A percentile compares a stretch with the other conserved stretches of the same genome.
phyloP scores from a whole-genome alignment of 2,888 invertebrate species.

The Hemaris fuciformis region DNA sequence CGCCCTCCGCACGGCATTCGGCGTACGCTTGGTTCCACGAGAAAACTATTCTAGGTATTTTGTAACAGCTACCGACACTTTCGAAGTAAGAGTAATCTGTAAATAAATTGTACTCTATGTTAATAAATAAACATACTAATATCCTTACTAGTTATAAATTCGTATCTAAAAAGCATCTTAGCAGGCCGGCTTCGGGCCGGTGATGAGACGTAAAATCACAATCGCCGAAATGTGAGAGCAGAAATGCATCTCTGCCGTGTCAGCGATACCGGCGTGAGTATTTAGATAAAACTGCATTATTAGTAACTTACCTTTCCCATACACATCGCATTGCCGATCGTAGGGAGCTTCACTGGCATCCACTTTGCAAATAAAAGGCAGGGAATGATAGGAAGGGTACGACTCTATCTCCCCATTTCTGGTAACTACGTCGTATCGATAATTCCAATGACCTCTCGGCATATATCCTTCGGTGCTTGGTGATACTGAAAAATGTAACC shows the following conservation, averaged over 20 bases:
- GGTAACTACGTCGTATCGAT: slow-evolving; percentile 39
- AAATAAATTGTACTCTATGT: slow-evolving; percentile 10
- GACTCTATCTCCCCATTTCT: slow-evolving; percentile 40
- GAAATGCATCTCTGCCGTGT: no score
- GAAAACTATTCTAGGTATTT: slow-evolving; percentile 34
- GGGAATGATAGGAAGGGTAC: slow-evolving; percentile 24
- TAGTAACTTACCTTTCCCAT: slow-evolving; percentile 38
- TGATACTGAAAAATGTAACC: neutral
- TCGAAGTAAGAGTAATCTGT: slow-evolving; percentile 44
- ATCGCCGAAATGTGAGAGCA: no score
- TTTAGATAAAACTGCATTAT: no score
- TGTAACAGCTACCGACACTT: slow-evolving; percentile 57
- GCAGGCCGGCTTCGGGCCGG: no score
- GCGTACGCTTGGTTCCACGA: slow-evolving; percentile 61
- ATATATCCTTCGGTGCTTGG: neutral
- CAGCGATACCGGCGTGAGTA: no score
- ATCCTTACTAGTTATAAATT: no score
- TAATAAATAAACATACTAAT: no score
- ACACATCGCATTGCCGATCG: slow-evolving; percentile 46
- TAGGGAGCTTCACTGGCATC: slow-evolving; percentile 42
- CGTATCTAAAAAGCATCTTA: no score
- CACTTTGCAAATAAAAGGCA: slow-evolving; percentile 64
- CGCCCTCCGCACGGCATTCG: slow-evolving; percentile 50
- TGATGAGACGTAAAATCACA: no score
- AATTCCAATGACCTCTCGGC: neutral